Percentiles rank a stretch among this genome's conserved stretches.
These are phyloP conservation scores for Trichacis sp. DNA, from an alignment of 2,888 invertebrate genomes.

Conservation along the genomic window DNA sequence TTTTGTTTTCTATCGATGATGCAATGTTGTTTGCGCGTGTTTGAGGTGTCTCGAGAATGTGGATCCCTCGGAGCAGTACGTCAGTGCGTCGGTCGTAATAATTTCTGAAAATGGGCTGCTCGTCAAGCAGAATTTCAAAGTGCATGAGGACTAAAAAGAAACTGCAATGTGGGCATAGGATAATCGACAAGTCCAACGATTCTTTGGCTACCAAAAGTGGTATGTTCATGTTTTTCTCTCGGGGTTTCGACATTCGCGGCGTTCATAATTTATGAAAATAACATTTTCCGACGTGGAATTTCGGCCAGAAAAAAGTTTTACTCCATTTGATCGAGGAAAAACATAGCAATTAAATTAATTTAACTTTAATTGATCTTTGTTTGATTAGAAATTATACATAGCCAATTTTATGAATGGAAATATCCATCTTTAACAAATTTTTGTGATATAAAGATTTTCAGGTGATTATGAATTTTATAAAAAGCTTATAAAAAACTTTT, in stretches of 20 bases:
- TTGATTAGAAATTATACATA: too few species aligned
- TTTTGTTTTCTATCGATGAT: slow-evolving; percentile 22
- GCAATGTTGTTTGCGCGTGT: slow-evolving; percentile 11
- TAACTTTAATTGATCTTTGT: too few species aligned
- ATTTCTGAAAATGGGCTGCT: slow-evolving; percentile 34
- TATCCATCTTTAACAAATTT: too few species aligned
- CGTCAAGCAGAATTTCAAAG: slow-evolving; percentile 43
- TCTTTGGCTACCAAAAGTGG: slow-evolving; percentile 33
- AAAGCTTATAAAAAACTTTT: too few species aligned
- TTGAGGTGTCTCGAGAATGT: slow-evolving; percentile 24
- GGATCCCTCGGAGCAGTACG: slow-evolving; percentile 18
- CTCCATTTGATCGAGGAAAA: too few species aligned
- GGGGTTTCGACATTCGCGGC: too few species aligned
- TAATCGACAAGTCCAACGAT: slow-evolving; percentile 18
- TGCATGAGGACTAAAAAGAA: slow-evolving; percentile 45
- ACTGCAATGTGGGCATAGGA: slow-evolving; percentile 8
- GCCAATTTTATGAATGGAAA: too few species aligned
- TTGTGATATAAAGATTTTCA: too few species aligned
- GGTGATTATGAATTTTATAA: too few species aligned
- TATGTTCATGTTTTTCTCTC: slow-evolving; percentile 12
- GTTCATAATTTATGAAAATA: too few species aligned
- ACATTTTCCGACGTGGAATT: not conserved
- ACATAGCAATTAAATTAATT: too few species aligned
- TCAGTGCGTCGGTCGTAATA: slow-evolving; percentile 28
- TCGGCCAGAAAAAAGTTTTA: not conserved